Percentiles rank a stretch among this genome's conserved stretches.
Conservation (phyloP, 1,140 invertebrate genomes). For the Aphis gossypii region DNA sequence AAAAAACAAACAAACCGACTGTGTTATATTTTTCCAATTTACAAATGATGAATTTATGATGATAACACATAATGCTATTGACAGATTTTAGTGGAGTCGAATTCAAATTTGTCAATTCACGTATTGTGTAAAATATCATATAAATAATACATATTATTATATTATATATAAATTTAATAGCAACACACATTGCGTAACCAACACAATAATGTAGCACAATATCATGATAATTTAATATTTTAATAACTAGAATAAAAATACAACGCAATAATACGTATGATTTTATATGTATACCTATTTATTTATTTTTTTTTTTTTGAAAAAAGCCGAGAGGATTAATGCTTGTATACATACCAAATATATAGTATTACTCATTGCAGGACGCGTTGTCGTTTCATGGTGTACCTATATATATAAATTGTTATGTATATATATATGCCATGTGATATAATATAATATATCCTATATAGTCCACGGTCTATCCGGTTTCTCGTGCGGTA, state of each 20-base stretch:
- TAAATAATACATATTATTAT: no score
- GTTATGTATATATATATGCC: neutral
- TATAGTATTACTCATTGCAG: neutral
- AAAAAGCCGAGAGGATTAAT: neutral
- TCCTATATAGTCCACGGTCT: neutral
- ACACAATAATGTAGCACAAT: neutral
- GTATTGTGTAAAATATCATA: neutral
- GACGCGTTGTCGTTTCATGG: neutral
- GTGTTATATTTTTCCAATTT: neutral
- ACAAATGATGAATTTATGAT: neutral
- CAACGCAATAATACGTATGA: neutral
- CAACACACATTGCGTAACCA: neutral
- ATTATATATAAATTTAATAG: neutral
- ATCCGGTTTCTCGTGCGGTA: slow-evolving; percentile 11
- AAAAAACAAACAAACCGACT: neutral
- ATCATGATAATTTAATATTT: neutral
- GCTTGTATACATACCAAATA: neutral
- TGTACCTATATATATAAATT: neutral
- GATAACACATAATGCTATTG: neutral
- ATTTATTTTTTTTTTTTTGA: no score
- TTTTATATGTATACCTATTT: no score
- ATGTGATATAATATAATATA: slow-evolving; percentile 8
- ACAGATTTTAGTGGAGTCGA: neutral
- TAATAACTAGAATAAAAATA: neutral
- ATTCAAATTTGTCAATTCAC: neutral